Evolutionary conservation across 2,113 vertebrate genomes (phyloP), one percentile per base, ranked within the genome.

Genomic region (Nothocercus julius): DNA sequence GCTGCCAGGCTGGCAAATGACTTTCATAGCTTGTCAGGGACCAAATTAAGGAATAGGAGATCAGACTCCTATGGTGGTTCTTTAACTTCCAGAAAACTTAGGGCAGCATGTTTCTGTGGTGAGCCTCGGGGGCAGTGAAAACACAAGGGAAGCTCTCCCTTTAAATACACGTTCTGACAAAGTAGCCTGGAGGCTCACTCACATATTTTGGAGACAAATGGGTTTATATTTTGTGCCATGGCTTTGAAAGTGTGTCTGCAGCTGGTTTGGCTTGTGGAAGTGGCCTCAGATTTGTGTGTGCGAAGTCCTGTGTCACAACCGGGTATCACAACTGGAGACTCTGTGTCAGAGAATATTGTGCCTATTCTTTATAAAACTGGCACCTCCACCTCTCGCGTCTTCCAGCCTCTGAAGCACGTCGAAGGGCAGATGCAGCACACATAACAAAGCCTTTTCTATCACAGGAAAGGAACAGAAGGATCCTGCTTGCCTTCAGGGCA

Each of bases 241-340:
- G 24, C 58, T 87, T 78, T 89, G 53, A 89, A 89, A 63, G 51
- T 91, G 77, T 62, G n/a, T 92, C 88, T 86, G 92, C 80, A 78
- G 36, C 64, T 68, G 76, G 90, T 92, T 94, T 96, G 68, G 85
- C 72, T 59, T 30, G 3, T 2, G 32, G 73, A 90, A 47, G 19
- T 95, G 92, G 49, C 83, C 68, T 90, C 63, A 64, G 68, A 81
- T 68, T 67, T 64, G 5, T 13, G 24, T 81, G 68, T 83, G 59
- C 72, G 72, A 90, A 95, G 72, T 19, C 38, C 56, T 75, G 73
- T 56, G 86, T 63, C 90, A 91, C 86, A 82, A 64, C 82, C 89
- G 82, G 66, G 90, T 94, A 80, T 86, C 77, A 54, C 54, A 92
- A 81, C 64, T 92, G 77, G 88, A 94, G 88, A 86, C 53, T 85